Conservation (phyloP, 2,113 vertebrate species). For the Indicator indicator region DNA sequence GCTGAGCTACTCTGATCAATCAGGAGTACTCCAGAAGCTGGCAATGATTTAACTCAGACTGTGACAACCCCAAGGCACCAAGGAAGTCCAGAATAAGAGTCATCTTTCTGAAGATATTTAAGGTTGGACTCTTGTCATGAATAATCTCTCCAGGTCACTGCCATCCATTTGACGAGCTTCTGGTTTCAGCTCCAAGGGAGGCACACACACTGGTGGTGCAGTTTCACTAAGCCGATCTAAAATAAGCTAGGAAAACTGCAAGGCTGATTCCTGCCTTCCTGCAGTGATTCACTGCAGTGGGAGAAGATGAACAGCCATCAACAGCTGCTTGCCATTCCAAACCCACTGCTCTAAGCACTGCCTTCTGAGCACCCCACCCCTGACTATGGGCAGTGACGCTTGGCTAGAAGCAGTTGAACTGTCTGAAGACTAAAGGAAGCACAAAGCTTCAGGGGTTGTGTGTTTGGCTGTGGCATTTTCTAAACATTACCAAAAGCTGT, state of each 20-base stretch:
- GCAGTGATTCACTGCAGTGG: constrained; percentile 2
- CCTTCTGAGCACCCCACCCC: neutral
- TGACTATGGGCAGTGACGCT: neutral
- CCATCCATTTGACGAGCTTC: neutral
- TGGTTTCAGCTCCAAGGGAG: constrained; percentile 25
- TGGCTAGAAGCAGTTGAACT: neutral
- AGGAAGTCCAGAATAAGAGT: neutral
- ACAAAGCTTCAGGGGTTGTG: neutral
- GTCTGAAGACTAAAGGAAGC: neutral
- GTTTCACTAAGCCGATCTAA: constrained; percentile 19
- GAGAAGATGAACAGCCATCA: constrained; percentile 45
- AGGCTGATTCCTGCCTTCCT: neutral
- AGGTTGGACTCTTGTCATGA: neutral
- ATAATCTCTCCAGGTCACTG: neutral
- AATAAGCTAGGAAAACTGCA: constrained; percentile 20
- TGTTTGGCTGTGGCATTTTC: neutral
- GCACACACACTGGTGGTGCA: neutral
- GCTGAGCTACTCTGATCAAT: neutral
- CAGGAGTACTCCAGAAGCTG: neutral
- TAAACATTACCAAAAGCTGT: neutral
- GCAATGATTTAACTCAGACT: neutral
- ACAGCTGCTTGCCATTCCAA: constrained; percentile 25
- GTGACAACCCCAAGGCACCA: neutral
- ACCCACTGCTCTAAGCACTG: neutral
- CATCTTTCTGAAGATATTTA: neutral